These are phyloP conservation scores for Gambusia affinis DNA, from an alignment of 2,113 vertebrate species.

Conservation along the genomic window DNA sequence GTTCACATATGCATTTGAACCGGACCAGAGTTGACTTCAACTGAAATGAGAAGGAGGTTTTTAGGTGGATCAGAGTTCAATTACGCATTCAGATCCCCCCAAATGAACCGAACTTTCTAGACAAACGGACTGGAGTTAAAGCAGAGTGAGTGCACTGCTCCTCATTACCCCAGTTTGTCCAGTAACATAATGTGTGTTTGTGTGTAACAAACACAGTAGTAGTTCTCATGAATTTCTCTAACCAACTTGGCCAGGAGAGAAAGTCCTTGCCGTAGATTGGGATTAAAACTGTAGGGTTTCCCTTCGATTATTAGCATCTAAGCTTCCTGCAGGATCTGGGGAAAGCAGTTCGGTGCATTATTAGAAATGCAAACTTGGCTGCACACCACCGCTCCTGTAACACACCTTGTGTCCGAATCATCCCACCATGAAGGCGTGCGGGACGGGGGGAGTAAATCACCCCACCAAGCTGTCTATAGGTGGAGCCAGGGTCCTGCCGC, in stretches of 20 bases:
- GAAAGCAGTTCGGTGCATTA: not conserved
- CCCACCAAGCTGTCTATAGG: slow-evolving; percentile 57
- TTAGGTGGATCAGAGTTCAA: too few species aligned
- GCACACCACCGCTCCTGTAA: not conserved
- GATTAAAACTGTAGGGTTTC: not conserved
- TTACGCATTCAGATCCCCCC: too few species aligned
- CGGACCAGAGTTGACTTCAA: too few species aligned
- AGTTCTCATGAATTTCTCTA: too few species aligned
- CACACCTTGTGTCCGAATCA: slow-evolving; percentile 6
- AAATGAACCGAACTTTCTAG: too few species aligned
- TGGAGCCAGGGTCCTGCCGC: slow-evolving; percentile 55
- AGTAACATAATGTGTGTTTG: not conserved
- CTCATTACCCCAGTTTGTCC: not conserved
- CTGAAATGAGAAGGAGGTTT: too few species aligned
- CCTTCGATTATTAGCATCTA: not conserved
- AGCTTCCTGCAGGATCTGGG: not conserved
- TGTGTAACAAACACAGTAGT: not conserved
- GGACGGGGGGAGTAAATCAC: slow-evolving; percentile 42
- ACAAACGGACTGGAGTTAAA: too few species aligned
- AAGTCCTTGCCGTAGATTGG: not conserved
- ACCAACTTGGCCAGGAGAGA: not conserved
- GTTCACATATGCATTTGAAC: too few species aligned
- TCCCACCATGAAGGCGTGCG: slow-evolving; percentile 19
- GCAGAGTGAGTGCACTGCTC: too few species aligned
- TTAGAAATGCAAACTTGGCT: too few species aligned